Conservation (phyloP, 2,888 invertebrate species). For the Creontiades dilutus region DNA sequence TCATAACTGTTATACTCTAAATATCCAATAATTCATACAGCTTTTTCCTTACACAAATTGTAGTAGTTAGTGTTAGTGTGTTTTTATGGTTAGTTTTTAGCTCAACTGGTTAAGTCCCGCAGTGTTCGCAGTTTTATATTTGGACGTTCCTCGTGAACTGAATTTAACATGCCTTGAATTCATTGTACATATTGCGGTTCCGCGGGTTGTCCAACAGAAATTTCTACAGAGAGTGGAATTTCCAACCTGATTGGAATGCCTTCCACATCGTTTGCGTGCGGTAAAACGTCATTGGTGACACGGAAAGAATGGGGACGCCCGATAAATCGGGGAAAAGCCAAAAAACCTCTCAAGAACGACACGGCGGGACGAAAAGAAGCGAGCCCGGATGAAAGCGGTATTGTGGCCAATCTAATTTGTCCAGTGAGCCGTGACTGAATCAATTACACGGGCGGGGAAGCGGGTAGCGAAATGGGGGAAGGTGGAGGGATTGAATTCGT, state of each 20-base stretch:
- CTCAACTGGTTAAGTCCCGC: no score
- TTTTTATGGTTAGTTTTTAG: no score
- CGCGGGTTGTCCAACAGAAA: background rate
- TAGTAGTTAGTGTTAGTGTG: no score
- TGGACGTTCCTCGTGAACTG: no score
- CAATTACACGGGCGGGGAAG: slow-evolving; percentile 58
- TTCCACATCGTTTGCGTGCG: background rate
- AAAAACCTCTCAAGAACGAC: slow-evolving; percentile 32
- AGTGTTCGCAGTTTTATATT: no score
- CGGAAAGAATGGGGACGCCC: background rate
- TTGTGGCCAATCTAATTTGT: slow-evolving; percentile 65
- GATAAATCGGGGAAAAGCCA: slow-evolving; percentile 11
- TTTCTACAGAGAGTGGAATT: background rate
- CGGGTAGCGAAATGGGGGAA: background rate
- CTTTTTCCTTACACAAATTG: no score
- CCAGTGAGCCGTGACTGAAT: slow-evolving; percentile 65
- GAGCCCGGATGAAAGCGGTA: slow-evolving; percentile 37
- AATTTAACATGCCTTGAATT: no score
- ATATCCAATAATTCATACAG: no score
- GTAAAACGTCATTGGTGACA: slow-evolving; percentile 5
- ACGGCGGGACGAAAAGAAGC: slow-evolving; percentile 6
- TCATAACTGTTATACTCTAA: no score
- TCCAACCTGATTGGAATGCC: background rate
- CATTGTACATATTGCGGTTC: no score
- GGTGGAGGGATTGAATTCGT: slow-evolving; percentile 43